These are phyloP conservation scores for Idaea straminata DNA, from an alignment of 2,888 invertebrate species.

Conservation along the genomic window DNA sequence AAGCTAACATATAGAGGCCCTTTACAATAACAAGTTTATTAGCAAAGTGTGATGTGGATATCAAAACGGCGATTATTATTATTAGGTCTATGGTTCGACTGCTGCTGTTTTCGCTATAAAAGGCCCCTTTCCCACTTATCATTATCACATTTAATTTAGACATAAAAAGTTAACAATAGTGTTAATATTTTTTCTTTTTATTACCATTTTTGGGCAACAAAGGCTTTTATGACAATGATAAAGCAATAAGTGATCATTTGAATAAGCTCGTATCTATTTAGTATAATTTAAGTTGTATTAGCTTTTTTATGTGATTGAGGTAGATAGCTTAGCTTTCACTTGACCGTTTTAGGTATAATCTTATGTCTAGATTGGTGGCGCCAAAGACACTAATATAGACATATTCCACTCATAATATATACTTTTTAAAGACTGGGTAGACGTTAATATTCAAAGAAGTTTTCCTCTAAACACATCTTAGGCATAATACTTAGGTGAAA, in stretches of 20 bases:
- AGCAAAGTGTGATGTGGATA: neutral
- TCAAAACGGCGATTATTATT: neutral
- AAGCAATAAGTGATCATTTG: conserved; percentile 3
- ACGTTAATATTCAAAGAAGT: neutral
- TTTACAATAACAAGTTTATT: no score
- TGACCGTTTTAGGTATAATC: neutral
- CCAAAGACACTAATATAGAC: neutral
- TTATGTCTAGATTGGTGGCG: neutral
- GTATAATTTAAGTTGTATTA: neutral
- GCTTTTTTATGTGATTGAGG: neutral
- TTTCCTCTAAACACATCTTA: no score
- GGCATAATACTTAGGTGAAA: no score
- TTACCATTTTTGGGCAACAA: conserved; percentile 21
- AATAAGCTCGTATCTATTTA: neutral
- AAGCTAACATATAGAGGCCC: no score
- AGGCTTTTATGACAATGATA: conserved; percentile 17
- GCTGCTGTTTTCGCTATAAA: neutral
- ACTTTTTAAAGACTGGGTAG: neutral
- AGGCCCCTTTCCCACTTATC: neutral
- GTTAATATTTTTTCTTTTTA: conserved; percentile 19
- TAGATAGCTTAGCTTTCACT: neutral
- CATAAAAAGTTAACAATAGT: conserved; percentile 29
- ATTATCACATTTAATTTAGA: conserved; percentile 30
- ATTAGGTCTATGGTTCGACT: neutral
- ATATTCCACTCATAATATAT: neutral